Conservation (phyloP, 1,140 invertebrate genomes). For the Psix sp. region DNA sequence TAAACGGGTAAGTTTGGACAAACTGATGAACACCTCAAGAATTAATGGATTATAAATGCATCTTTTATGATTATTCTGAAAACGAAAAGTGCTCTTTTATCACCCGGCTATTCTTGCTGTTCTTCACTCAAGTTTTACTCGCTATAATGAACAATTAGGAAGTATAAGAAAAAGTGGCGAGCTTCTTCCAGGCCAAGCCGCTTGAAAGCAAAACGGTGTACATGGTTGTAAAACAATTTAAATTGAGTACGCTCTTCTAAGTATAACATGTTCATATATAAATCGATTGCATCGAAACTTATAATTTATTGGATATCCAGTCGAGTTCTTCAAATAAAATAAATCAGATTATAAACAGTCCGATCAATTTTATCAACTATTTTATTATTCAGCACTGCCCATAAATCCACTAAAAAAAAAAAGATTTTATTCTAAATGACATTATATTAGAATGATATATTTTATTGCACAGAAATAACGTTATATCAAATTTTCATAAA, state of each 20-base stretch:
- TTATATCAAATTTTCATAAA: too few relatives aligned
- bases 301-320: slow-evolving; percentile 25
- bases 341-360: slow-evolving; percentile 23
- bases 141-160: slow-evolving; percentile 53
- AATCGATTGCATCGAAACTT: slow-evolving; percentile 20
- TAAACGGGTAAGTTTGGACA: slow-evolving; percentile 9
- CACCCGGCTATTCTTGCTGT: slow-evolving; percentile 26
- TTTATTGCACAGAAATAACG: too few relatives aligned
- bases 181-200: slow-evolving; percentile 28
- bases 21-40: slow-evolving; percentile 30
- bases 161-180: slow-evolving; percentile 46
- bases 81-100: slow-evolving; percentile 44
- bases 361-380: slow-evolving; percentile 12
- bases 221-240: slow-evolving; percentile 52
- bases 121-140: slow-evolving; percentile 39
- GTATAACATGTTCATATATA: slow-evolving; percentile 43
- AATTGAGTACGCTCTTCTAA: slow-evolving; percentile 46
- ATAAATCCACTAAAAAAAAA: too few relatives aligned
- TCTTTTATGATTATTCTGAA: slow-evolving; percentile 44
- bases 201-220: slow-evolving; percentile 47
- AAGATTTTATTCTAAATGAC: too few relatives aligned
- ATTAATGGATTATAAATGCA: slow-evolving; percentile 48
- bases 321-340: slow-evolving; percentile 17
- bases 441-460: too few relatives aligned
- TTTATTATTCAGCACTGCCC: too few relatives aligned